Percentiles rank a stretch among this genome's conserved stretches.
These are phyloP conservation scores for Trachemys scripta DNA, from an alignment of 2,113 vertebrate genomes.

Conservation along the genomic window DNA sequence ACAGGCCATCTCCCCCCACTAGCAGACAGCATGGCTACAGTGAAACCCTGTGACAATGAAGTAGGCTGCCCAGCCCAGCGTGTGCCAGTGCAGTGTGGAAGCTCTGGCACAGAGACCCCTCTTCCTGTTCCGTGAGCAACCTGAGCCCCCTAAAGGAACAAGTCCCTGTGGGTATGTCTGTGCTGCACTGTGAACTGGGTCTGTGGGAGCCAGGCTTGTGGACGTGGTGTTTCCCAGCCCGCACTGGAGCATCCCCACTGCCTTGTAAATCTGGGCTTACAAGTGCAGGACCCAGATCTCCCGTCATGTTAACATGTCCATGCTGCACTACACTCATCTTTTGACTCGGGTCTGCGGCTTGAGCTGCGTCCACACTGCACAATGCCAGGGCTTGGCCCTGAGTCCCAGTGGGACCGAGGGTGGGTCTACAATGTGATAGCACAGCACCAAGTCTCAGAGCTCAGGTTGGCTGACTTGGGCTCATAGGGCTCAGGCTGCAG, in stretches of 20 bases:
- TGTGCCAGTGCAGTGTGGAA: not conserved
- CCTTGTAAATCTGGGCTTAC: not conserved
- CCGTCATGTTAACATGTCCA: not conserved
- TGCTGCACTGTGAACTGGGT: not conserved
- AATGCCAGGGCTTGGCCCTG: not conserved
- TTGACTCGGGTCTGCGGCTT: not conserved
- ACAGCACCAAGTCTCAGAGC: not conserved
- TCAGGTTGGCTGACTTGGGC: too few species aligned
- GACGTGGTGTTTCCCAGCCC: not conserved
- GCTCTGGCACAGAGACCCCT: not conserved
- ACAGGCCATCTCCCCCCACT: not conserved
- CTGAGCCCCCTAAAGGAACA: not conserved
- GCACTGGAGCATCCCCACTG: not conserved
- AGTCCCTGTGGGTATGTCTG: not conserved
- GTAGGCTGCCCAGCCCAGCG: not conserved
- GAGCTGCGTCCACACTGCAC: too few species aligned
- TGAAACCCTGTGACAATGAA: fast-evolving
- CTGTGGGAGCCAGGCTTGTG: not conserved
- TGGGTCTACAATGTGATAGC: not conserved
- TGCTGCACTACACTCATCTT: not conserved
- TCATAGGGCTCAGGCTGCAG: too few species aligned
- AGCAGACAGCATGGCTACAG: not conserved
- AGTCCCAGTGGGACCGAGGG: not conserved
- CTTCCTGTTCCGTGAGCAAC: not conserved
- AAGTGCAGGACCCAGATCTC: not conserved